Base-by-base conservation (phyloP, 2,888 invertebrate genomes). In the Brachyptera putata region DNA sequence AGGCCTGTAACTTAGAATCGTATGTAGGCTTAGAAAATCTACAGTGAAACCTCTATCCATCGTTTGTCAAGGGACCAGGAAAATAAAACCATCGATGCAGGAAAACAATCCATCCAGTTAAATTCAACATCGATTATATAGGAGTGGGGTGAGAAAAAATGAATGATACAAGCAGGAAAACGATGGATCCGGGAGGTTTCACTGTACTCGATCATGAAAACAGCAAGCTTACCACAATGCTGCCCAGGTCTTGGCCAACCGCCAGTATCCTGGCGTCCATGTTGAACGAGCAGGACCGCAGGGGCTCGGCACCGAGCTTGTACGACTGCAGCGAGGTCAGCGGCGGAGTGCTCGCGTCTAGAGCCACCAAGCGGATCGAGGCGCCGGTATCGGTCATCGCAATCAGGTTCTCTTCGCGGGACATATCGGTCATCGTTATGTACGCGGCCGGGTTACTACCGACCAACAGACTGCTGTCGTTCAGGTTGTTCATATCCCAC, bases 161-260 rank as follows among this genome's bases (percentile, higher is more conserved):
- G n/a, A n/a, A n/a, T n/a, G n/a, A n/a, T n/a, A n/a, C n/a, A n/a
- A n/a, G n/a, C n/a, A n/a, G n/a, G n/a, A n/a, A n/a, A n/a, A n/a
- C n/a, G n/a, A n/a, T n/a, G n/a, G n/a, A n/a, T n/a, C n/a, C n/a
- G n/a, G n/a, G n/a, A n/a, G n/a, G n/a, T n/a, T n/a, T n/a, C n/a
- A n/a, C n/a, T n/a, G n/a, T n/a, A n/a, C n/a, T n/a, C n/a, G n/a
- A n/a, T n/a, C n/a, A n/a, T n/a, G n/a, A n/a, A n/a, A n/a, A n/a
- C n/a, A n/a, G n/a, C n/a, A n/a, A n/a, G 22, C 77, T 79, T 74
- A 87, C 86, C 72, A 79, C 76, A 67, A 87, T 80, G 62, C 79
- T 74, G 1, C 87, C 87, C 21, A 77, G 79, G 50, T 80, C 79
- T 18, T 83, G 77, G 1, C 87, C 87, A 67, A 85, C 69, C 0